A percentile compares a stretch with the other conserved stretches of the same genome.
phyloP scores from a whole-genome alignment of 2,797 vertebrate genomes.

The Pangasius mekongensis region DNA sequence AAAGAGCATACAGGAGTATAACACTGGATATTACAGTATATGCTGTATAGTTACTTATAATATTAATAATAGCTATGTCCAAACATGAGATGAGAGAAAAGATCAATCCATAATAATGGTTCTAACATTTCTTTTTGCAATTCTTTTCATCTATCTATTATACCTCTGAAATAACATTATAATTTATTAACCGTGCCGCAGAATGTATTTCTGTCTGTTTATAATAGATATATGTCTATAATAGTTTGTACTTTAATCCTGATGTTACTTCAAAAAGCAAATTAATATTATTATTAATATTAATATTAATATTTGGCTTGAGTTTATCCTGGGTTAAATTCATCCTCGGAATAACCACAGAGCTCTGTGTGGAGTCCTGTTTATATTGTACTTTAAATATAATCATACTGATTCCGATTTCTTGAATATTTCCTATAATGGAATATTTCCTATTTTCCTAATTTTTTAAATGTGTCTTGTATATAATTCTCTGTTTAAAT shows the following conservation, averaged over 20 bases:
- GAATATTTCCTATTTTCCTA: too few species aligned
- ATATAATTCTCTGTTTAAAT: too few species aligned
- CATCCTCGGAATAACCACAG: background rate
- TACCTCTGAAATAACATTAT: background rate
- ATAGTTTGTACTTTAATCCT: background rate
- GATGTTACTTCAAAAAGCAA: background rate
- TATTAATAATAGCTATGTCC: too few species aligned
- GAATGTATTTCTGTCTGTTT: background rate
- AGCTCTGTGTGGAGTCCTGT: background rate
- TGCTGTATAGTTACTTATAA: too few species aligned
- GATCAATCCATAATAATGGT: too few species aligned
- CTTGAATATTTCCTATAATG: background rate
- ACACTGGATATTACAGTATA: too few species aligned
- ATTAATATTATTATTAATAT: too few species aligned
- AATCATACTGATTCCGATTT: background rate
- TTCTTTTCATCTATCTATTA: background rate
- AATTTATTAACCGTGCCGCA: background rate
- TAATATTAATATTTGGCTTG: too few species aligned
- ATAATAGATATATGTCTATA: background rate
- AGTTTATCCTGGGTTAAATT: too few species aligned
- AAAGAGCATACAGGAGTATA: too few species aligned
- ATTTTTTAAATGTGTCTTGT: background rate
- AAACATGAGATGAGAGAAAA: too few species aligned
- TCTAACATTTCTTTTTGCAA: background rate
- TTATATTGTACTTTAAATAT: background rate